phyloP scores from a whole-genome alignment of 1,140 invertebrate genomes.

The Nomia melanderi region DNA sequence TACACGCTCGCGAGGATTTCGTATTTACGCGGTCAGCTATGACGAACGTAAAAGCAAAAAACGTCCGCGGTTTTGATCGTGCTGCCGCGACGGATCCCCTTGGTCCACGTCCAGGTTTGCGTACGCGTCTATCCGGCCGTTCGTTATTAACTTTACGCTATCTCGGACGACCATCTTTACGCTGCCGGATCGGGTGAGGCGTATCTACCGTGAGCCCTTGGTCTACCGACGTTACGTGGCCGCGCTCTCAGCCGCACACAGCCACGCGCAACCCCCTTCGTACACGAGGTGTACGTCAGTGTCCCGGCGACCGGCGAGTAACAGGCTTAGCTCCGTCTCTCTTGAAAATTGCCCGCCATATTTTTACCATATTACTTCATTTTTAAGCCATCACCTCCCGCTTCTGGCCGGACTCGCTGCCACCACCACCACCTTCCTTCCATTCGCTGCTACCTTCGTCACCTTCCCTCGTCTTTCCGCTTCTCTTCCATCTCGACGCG shows the following conservation, averaged over 20 bases:
- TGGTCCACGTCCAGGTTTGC: slow-evolving; percentile 31
- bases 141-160: slow-evolving; percentile 72
- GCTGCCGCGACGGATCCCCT: slow-evolving; percentile 11
- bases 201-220: slow-evolving; percentile 47
- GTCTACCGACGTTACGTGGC: slow-evolving; percentile 55
- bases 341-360: slow-evolving; percentile 68
- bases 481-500: not conserved
- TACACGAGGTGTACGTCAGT: slow-evolving; percentile 20
- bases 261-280: slow-evolving; percentile 6
- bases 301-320: slow-evolving; percentile 27
- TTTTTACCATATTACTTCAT: slow-evolving; percentile 71
- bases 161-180: slow-evolving; percentile 73
- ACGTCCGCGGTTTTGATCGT: slow-evolving; percentile 52
- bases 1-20: slow-evolving; percentile 50
- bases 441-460: not conserved
- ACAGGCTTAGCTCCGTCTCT: slow-evolving; percentile 58
- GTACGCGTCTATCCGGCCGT: slow-evolving; percentile 62
- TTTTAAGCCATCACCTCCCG: slow-evolving; percentile 67
- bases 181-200: slow-evolving; percentile 65
- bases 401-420: slow-evolving; percentile 32
- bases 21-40: slow-evolving; percentile 28
- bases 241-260: not conserved
- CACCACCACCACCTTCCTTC: slow-evolving; percentile 11
- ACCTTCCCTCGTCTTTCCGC: not conserved
- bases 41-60: slow-evolving; percentile 23